Base-by-base conservation (phyloP, 2,888 invertebrate species). In the Leptopterna dolabrata region DNA sequence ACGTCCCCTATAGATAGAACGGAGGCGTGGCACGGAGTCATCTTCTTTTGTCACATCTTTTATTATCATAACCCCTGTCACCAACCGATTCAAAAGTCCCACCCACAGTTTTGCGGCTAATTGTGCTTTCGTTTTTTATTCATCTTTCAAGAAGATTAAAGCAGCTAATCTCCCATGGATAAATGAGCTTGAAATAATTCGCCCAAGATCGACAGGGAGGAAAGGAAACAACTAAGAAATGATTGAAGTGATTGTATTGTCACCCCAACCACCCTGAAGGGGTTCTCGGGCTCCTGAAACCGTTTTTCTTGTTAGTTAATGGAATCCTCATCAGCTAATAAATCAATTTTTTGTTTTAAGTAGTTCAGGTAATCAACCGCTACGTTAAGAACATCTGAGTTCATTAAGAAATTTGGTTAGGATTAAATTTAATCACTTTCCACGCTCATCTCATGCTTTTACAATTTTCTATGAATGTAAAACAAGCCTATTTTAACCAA, bases 21-120 rank as follows among this genome's bases (percentile, higher is more conserved):
- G 63, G 6, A 27, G 63, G 24, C 14, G 51, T 45, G 45, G 45
- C 45, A 9, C 7, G 55, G 55, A 0, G 63, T 63, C 63, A 27
- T 63, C 19, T 63, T 63, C 63, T 63, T 51, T 63, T 63, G 63
- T 63, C 63, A 19, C 63, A 63, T 63, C 63, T 63, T 63, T 63
- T 19, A 63, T 63, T 63, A 63, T 63, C 63, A 24, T 63, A 63
- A 11, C 24, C 19, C 24, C 24, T 24, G 3, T 24, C 63, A 11
- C 24, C 16, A 2, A 16, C 19, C 1, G 19, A 2, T 9, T 47
- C 11, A 9, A 9, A 43, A 43, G 7, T 2, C 47, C 19, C 63
- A 19, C 19, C 24, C 63, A 11, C 63, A 13, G 9, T 63, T 63
- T 4, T 63, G 63, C 63, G 27, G 63, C 63, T 63, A 63, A 63